phyloP scores from a whole-genome alignment of 2,113 vertebrate species.

The Onychostruthus taczanowskii region DNA sequence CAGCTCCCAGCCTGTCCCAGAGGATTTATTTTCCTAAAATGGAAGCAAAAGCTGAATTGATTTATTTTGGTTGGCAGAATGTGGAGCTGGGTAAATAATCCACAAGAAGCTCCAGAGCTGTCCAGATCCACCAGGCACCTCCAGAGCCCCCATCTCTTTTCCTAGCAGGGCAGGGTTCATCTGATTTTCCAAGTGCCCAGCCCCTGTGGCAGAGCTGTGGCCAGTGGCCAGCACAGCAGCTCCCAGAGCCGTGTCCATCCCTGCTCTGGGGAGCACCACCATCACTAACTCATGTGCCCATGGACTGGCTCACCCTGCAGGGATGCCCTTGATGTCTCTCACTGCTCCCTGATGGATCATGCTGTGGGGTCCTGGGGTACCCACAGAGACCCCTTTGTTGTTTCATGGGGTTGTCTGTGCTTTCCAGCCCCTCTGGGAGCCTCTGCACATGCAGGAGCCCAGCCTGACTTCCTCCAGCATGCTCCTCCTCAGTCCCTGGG shows the following conservation, averaged over 20 bases:
- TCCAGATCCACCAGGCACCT: neutral
- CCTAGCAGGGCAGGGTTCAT: fast-evolving
- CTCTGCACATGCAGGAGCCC: neutral
- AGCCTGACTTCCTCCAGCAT: neutral
- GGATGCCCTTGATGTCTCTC: neutral
- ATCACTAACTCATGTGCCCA: fast-evolving
- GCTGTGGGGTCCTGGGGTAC: neutral
- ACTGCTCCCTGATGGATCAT: fast-evolving
- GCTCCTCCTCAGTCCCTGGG: neutral
- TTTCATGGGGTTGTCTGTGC: neutral
- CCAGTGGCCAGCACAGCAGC: neutral
- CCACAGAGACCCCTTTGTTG: neutral
- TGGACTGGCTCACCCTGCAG: neutral
- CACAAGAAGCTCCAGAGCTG: neutral
- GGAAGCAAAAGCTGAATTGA: constrained; percentile 32
- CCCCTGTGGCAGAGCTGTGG: neutral
- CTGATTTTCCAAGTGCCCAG: neutral
- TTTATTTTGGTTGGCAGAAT: constrained; percentile 32
- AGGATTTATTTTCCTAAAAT: constrained; percentile 51
- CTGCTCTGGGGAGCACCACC: neutral
- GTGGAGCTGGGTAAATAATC: neutral
- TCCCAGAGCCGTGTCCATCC: neutral
- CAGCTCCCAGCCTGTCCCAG: neutral
- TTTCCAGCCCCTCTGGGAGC: neutral
- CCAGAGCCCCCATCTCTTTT: fast-evolving